Evolutionary conservation across 2,113 vertebrate genomes (phyloP), one percentile per base, ranked within the genome.

Genomic region (Tylochromis polylepis): DNA sequence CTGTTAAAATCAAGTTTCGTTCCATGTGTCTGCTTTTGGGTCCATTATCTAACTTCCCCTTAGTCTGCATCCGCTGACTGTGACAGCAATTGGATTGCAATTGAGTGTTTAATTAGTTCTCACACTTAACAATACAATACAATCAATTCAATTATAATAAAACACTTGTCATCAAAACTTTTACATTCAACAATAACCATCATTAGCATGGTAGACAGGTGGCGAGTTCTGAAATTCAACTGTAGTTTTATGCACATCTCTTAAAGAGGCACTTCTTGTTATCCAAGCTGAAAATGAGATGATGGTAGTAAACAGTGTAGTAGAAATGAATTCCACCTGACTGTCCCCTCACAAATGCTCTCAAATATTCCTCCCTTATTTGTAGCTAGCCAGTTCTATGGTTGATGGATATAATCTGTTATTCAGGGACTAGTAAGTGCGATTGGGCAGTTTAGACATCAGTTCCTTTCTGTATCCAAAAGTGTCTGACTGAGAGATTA

Each of bases 391-490:
- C 53, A 22, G 36, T 41, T 67, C 62, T 22, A 34, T 36, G 31
- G 15, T 82, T 77, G 79, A 87, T 24, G 82, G 55, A 31, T 78
- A 72, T 70, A 88, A 79, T 58, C 49, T 57, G 65, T 79, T 55
- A 75, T 70, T 75, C 51, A 70, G 62, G 83, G 79, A 70, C 70
- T 58, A 20, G 29, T 79, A 82, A 80, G 81, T 55, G 60, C 56
- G 65, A 87, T 88, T 79, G 82, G 49, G 27, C 51, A 58, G 49
- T 62, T 85, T 83, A 90, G 77, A 55, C 31, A 83, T 92, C 80
- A 70, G 72, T 87, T 89, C 60, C 31, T 36, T 51, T 62, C 57
- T 60, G 15, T 70, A 78, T 55, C 9, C 20, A 55, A 55, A 55
- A 29, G 29, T 29, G 29, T 29, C 29, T 29, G 29, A 29, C 29